Percentiles rank a stretch among this genome's conserved stretches.
phyloP scores from a whole-genome alignment of 2,797 vertebrate genomes.

The Todus mexicanus region DNA sequence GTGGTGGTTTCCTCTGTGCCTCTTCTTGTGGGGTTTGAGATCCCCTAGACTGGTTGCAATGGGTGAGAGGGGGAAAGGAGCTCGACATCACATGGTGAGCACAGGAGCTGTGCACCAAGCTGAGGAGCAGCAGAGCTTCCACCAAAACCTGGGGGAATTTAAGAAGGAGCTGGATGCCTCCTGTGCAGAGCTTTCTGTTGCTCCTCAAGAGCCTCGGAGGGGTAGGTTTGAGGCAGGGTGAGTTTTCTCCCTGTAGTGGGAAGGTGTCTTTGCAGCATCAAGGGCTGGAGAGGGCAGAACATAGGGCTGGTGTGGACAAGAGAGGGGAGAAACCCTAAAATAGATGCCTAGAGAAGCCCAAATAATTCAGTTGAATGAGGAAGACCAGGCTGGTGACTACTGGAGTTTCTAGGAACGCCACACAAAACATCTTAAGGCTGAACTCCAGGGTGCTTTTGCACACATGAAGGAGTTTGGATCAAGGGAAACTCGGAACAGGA shows the following conservation, averaged over 20 bases:
- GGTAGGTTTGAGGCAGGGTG: not conserved
- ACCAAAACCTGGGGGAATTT: not conserved
- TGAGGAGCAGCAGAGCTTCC: not conserved
- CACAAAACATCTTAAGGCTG: not conserved
- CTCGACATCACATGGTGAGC: rapidly evolving
- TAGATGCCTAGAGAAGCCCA: not conserved
- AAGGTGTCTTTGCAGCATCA: not conserved
- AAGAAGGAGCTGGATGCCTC: not conserved
- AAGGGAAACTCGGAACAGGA: not conserved
- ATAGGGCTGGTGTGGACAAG: not conserved
- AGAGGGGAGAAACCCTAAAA: not conserved
- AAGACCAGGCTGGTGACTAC: not conserved
- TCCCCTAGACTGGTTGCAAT: not conserved
- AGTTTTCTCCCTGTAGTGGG: not conserved
- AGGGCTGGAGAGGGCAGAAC: not conserved
- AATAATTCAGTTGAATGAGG: not conserved
- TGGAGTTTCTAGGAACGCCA: not conserved
- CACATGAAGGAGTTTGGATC: not conserved
- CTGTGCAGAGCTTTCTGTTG: not conserved
- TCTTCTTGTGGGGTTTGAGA: not conserved
- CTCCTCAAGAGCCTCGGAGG: not conserved
- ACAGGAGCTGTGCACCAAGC: not conserved
- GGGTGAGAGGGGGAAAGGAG: not conserved
- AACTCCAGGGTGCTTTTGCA: not conserved
- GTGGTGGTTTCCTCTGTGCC: not conserved